These are phyloP conservation scores for Cirrhinus molitorella DNA, from an alignment of 2,797 vertebrate genomes.

Conservation along the genomic window DNA sequence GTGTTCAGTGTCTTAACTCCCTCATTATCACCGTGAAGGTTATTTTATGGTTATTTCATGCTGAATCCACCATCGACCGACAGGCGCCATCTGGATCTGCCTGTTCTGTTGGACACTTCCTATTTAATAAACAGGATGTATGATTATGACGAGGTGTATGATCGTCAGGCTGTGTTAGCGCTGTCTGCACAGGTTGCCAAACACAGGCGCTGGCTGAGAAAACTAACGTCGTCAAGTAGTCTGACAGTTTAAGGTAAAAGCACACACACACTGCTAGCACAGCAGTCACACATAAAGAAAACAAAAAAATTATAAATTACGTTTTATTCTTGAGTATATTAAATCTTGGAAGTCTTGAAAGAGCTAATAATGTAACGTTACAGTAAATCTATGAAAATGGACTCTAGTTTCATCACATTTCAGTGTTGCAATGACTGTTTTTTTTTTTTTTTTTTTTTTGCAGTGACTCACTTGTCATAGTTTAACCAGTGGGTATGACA, in stretches of 20 bases:
- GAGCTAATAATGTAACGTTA: neutral
- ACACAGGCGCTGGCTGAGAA: slow-evolving; percentile 30
- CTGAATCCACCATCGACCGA: slow-evolving; percentile 44
- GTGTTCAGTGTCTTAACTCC: slow-evolving; percentile 29
- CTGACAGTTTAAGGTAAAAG: slow-evolving; percentile 2
- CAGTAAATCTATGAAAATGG: neutral
- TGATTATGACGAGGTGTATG: slow-evolving; percentile 47
- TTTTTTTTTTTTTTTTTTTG: too few species aligned
- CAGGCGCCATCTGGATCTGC: slow-evolving; percentile 48
- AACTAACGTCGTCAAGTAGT: slow-evolving; percentile 23
- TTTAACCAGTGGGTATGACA: neutral
- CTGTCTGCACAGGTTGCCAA: slow-evolving; percentile 31
- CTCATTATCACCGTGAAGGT: slow-evolving; percentile 42
- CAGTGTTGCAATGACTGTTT: neutral
- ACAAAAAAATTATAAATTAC: neutral
- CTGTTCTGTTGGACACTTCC: slow-evolving; percentile 43
- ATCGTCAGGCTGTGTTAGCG: slow-evolving; percentile 45
- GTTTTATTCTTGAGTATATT: neutral
- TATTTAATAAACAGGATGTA: slow-evolving; percentile 60
- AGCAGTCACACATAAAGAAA: neutral
- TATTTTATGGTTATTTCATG: slow-evolving; percentile 50
- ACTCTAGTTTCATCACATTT: neutral
- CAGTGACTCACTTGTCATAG: neutral
- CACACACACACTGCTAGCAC: neutral
- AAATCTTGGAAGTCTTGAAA: too few species aligned